Evolutionary conservation across 1,140 invertebrate genomes (phyloP), one percentile per base, ranked within the genome.

Genomic region (Leptonema lineaticorne): DNA sequence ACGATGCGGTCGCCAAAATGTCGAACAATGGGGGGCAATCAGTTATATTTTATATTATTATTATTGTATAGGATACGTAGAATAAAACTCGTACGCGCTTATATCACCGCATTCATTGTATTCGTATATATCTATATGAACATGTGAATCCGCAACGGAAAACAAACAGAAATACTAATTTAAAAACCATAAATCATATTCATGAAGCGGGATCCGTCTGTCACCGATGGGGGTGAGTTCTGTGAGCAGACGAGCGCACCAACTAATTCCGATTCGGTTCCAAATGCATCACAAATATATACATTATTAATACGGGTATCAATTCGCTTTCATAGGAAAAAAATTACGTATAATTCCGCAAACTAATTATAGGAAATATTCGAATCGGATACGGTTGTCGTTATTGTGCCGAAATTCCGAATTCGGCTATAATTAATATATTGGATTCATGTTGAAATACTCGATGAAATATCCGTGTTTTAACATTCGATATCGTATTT

Each of bases 121-220:
- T n/a, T n/a, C n/a, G n/a, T n/a, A n/a, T n/a, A n/a, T n/a, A n/a
- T n/a, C n/a, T n/a, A n/a, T n/a, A n/a, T n/a, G n/a, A n/a, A n/a
- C n/a, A n/a, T n/a, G n/a, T n/a, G n/a, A n/a, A n/a, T n/a, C n/a
- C n/a, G n/a, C 9, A 16, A 16, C 2, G 24, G 26, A 63, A 68
- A 60, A 68, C 69, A 71, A 71, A 68, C 62, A 65, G 37, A 30
- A 59, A 22, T 63, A 63, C 59, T 71, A 71, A 71, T 71, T 71
- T 71, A 68, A 71, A 68, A 71, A 59, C 53, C 66, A 59, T 71
- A 67, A 68, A 71, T 68, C 65, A 71, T 67, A 63, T 67, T 57
- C 37, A 37, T 48, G 59, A 41, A 18, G 57, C 14, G 33, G 28
- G 62, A 4, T 16, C 28, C 11, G 48, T 22, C 24, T 53, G 33